These are phyloP conservation scores for Microcebus ravelobensis DNA, from an alignment of 2,113 vertebrate species.

Conservation along the genomic window DNA sequence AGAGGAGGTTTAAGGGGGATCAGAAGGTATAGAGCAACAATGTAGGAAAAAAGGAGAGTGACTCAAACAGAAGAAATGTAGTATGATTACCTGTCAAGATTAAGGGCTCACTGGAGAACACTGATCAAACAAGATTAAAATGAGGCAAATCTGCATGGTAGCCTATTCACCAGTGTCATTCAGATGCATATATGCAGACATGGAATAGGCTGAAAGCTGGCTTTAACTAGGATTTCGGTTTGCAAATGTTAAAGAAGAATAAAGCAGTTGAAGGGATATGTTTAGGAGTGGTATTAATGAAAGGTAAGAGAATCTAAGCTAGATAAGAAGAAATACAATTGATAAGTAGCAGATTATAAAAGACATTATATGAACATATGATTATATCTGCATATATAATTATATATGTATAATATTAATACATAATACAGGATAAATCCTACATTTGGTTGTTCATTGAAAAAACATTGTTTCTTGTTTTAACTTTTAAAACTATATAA, in stretches of 20 bases:
- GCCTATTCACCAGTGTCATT: not conserved
- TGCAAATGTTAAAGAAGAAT: not conserved
- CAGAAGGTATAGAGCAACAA: not conserved
- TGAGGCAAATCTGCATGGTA: not conserved
- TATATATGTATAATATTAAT: not conserved
- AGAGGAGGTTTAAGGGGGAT: not conserved
- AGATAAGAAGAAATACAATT: not conserved
- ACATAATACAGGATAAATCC: not conserved
- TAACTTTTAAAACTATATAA: not conserved
- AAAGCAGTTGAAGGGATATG: not conserved
- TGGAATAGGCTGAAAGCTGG: not conserved
- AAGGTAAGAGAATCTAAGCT: not conserved
- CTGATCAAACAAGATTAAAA: not conserved
- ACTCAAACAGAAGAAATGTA: not conserved
- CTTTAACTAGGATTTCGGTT: not conserved
- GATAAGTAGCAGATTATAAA: not conserved
- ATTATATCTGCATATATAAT: not conserved
- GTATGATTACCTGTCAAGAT: not conserved
- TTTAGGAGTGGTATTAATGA: not conserved
- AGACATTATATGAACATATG: not conserved
- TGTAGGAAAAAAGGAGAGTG: not conserved
- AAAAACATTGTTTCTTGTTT: not conserved
- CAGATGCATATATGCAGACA: not conserved
- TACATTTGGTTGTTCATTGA: not conserved
- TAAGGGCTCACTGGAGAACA: not conserved